Conservation (phyloP, 2,113 vertebrate species). For the Eira barbara region DNA sequence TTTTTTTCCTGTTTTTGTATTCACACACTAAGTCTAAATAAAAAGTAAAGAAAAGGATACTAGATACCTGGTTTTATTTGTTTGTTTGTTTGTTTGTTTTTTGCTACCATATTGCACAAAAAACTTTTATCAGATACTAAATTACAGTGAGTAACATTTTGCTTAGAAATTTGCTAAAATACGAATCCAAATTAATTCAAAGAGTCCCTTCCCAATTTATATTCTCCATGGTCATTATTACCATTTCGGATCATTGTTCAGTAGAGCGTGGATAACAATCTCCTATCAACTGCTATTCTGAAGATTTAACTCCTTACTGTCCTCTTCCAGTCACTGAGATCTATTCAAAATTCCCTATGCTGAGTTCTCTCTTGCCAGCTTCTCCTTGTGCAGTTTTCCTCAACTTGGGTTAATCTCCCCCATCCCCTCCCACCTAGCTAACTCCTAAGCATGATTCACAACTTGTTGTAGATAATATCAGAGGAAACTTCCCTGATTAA, state of each 20-base stretch:
- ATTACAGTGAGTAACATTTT: not conserved
- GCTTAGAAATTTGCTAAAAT: not conserved
- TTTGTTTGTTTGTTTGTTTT: not conserved
- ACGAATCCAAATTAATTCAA: not conserved
- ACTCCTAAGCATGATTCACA: not conserved
- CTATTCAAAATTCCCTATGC: not conserved
- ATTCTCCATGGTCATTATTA: not conserved
- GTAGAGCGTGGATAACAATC: not conserved
- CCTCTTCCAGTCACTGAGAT: not conserved
- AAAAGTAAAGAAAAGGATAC: slow-evolving; percentile 78
- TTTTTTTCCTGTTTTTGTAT: not conserved
- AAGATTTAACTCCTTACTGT: not conserved
- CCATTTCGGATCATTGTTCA: not conserved
- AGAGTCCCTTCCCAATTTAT: not conserved
- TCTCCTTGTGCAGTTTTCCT: not conserved
- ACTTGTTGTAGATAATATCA: not conserved
- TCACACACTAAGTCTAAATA: not conserved
- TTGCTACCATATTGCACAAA: not conserved
- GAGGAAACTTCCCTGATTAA: not conserved
- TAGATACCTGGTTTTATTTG: not conserved
- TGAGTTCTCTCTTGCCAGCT: not conserved
- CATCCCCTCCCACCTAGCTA: not conserved
- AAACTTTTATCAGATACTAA: not conserved
- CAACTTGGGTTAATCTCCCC: not conserved
- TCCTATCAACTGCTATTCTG: not conserved